Percentiles rank a stretch among this genome's conserved stretches.
Evolutionary conservation across 2,888 invertebrate species (phyloP).

Genomic region (Dioctria linearis): DNA sequence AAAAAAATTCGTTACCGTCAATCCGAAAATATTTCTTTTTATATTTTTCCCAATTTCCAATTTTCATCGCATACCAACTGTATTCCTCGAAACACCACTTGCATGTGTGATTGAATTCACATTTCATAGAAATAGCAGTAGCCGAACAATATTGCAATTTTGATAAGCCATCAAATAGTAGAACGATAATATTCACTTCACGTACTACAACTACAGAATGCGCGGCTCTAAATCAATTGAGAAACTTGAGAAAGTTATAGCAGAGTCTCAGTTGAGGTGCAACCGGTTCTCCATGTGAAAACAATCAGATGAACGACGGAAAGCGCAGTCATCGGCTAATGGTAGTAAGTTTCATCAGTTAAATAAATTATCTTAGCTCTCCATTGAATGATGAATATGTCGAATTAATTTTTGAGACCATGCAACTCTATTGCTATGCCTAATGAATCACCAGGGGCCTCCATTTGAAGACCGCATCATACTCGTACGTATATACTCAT

Average conservation of each 20-base stretch:
- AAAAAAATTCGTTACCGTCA: too few species aligned
- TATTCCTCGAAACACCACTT: too few species aligned
- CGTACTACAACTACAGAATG: background rate
- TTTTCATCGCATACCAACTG: too few species aligned
- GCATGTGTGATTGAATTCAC: too few species aligned
- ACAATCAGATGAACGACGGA: slow-evolving; percentile 21
- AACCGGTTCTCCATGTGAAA: slow-evolving; percentile 30
- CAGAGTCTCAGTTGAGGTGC: background rate
- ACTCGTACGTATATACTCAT: too few species aligned
- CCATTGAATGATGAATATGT: slow-evolving; percentile 37
- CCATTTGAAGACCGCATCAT: slow-evolving; percentile 27
- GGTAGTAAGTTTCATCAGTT: slow-evolving; percentile 23
- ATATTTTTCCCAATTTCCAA: too few species aligned
- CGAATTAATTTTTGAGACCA: slow-evolving; percentile 39
- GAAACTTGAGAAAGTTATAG: background rate
- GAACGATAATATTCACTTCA: too few species aligned
- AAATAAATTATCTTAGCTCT: slow-evolving; percentile 35
- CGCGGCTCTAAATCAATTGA: slow-evolving; percentile 23
- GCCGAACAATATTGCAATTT: too few species aligned
- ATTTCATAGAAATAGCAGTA: too few species aligned
- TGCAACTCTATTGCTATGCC: slow-evolving; percentile 36
- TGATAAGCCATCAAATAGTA: too few species aligned
- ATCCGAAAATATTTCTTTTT: too few species aligned
- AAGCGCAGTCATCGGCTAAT: background rate
- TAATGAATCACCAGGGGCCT: slow-evolving; percentile 33